These are phyloP conservation scores for Mactra quadrangularis DNA, from an alignment of 1,140 invertebrate genomes.

Conservation along the genomic window DNA sequence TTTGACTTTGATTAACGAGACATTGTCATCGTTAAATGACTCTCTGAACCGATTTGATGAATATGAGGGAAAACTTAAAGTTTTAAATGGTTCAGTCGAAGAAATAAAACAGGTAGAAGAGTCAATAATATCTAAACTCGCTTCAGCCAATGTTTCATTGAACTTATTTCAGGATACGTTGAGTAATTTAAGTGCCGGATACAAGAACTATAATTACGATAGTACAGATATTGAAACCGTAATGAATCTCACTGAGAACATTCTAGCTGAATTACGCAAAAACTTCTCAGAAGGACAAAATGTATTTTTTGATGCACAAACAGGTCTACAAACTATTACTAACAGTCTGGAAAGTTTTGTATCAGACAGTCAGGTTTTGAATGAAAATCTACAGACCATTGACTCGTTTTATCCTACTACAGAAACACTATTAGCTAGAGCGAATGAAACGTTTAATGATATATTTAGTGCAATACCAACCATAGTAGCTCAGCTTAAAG, in stretches of 20 bases:
- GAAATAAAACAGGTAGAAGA: no score
- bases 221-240: conserved; percentile 13
- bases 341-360: background rate
- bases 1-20: no score
- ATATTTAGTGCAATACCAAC: conserved; percentile 17
- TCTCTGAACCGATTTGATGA: conserved; percentile 9
- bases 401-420: background rate
- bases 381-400: background rate
- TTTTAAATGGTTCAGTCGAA: background rate
- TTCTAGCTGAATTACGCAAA: background rate
- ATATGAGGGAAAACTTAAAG: conserved; percentile 11
- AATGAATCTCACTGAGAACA: background rate
- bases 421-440: background rate
- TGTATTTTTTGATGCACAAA: background rate
- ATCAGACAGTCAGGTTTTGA: conserved; percentile 14
- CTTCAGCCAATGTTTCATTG: background rate
- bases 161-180: background rate
- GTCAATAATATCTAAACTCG: background rate
- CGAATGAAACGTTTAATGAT: conserved; percentile 4
- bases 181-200: background rate
- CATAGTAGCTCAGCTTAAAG: background rate
- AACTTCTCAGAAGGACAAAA: background rate
- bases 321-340: background rate
- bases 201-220: conserved; percentile 10
- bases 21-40: background rate